Evolutionary conservation across 2,113 vertebrate genomes (phyloP).

Genomic region (Forbesichthys papilliferus): DNA sequence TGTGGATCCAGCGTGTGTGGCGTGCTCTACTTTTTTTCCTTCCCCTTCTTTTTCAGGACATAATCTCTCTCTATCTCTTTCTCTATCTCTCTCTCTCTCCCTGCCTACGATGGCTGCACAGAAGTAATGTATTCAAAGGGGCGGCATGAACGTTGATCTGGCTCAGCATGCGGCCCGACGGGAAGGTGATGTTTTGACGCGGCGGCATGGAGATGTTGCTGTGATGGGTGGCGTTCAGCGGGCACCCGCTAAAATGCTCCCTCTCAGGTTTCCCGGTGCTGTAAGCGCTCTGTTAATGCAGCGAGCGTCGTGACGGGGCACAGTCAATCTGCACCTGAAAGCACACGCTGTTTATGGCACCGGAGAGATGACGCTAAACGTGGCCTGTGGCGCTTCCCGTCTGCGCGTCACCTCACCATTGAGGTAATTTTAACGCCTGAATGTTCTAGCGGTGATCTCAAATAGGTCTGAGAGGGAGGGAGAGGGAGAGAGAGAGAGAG

Average conservation of each 20-base stretch:
- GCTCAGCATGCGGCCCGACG: slow-evolving; percentile 54
- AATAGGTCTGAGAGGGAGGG: not conserved
- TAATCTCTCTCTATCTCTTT: slow-evolving; percentile 37
- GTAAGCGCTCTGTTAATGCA: too few relatives aligned
- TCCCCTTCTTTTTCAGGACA: slow-evolving; percentile 13
- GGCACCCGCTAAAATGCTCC: not conserved
- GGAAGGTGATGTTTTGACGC: slow-evolving; percentile 20
- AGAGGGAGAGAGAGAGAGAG: too few relatives aligned
- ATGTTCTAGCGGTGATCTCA: not conserved
- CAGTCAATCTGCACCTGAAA: too few relatives aligned
- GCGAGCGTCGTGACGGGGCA: too few relatives aligned
- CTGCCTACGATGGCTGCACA: slow-evolving; percentile 42
- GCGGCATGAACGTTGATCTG: slow-evolving; percentile 70
- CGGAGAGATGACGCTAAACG: not conserved
- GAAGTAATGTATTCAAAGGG: slow-evolving; percentile 75
- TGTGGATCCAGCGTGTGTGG: not conserved
- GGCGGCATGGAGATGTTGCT: slow-evolving; percentile 6
- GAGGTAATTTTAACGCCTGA: not conserved
- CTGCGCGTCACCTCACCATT: not conserved
- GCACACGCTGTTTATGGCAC: too few relatives aligned
- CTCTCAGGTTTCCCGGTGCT: not conserved
- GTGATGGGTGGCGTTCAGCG: slow-evolving; percentile 28
- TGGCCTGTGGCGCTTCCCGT: not conserved
- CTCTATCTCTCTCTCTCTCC: not conserved
- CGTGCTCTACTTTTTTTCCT: slow-evolving; percentile 17